Evolutionary conservation across 37 sponge, comb jelly and placozoan species (phyloP).

Genomic region (Aplysina aerophoba): DNA sequence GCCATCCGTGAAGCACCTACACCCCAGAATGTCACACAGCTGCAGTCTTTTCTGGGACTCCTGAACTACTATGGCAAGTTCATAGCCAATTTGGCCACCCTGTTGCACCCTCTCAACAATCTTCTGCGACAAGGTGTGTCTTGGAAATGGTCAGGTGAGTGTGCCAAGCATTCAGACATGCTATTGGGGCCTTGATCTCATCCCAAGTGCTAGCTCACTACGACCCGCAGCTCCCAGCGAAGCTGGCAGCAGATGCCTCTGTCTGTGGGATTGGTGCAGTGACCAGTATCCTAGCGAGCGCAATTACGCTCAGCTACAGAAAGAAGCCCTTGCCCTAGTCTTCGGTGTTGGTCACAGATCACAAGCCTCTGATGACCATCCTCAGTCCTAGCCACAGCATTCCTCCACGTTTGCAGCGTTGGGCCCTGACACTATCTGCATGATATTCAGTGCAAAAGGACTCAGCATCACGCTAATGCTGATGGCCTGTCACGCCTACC

Average conservation of each 20-base stretch:
- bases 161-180: not conserved
- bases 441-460: not conserved
- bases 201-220: constrained; percentile 31
- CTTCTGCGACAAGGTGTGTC: constrained; percentile 15
- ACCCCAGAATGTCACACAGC: constrained; percentile 35
- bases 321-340: not conserved
- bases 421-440: constrained; percentile 21
- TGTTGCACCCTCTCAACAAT: constrained; percentile 13
- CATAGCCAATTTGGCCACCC: constrained; percentile 13
- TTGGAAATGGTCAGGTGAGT: constrained; percentile 12
- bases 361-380: constrained; percentile 28
- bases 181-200: constrained; percentile 17
- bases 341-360: constrained; percentile 25
- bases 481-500: constrained; percentile 32
- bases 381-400: not conserved
- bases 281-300: not conserved
- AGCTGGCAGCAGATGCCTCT: constrained; percentile 35
- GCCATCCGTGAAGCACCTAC: constrained; percentile 37
- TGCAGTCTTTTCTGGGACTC: constrained; percentile 29
- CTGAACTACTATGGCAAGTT: constrained; percentile 35
- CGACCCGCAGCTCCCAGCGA: not conserved
- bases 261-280: constrained; percentile 37
- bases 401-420: constrained; percentile 30
- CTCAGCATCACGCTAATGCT: constrained; percentile 26
- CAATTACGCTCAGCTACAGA: constrained; percentile 23